Conservation (phyloP, 2,797 vertebrate species). For the Gorsachius magnificus region DNA sequence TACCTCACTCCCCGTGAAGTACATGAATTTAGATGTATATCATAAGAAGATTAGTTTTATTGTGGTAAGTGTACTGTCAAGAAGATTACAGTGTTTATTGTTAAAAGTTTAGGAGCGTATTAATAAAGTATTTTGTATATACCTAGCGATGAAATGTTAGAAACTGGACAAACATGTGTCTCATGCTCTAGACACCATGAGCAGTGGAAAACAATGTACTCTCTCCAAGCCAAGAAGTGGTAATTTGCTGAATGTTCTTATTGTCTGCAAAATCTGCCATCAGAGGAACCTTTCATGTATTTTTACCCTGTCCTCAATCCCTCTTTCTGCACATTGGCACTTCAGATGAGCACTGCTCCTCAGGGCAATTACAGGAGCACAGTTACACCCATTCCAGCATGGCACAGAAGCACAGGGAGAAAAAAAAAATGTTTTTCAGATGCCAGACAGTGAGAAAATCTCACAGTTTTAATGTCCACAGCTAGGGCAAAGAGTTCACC, state of each 20-base stretch:
- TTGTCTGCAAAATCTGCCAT: background rate
- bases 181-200: fast-evolving
- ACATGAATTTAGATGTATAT: background rate
- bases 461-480: background rate
- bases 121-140: background rate
- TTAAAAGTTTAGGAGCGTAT: fast-evolving
- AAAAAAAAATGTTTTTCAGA: too few relatives aligned
- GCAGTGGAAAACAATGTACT: background rate
- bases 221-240: background rate
- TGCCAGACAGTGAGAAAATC: background rate
- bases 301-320: background rate
- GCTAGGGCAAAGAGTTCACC: background rate
- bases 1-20: background rate
- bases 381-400: background rate
- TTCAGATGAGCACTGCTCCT: background rate
- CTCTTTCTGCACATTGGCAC: background rate
- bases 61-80: background rate
- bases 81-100: background rate
- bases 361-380: too few relatives aligned
- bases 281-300: background rate
- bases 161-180: background rate
- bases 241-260: background rate
- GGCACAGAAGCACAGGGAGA: too few relatives aligned
- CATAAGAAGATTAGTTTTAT: background rate
- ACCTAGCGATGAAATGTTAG: background rate